Base-by-base conservation (phyloP, 2,113 vertebrate species). In the Bostrychus sinensis region DNA sequence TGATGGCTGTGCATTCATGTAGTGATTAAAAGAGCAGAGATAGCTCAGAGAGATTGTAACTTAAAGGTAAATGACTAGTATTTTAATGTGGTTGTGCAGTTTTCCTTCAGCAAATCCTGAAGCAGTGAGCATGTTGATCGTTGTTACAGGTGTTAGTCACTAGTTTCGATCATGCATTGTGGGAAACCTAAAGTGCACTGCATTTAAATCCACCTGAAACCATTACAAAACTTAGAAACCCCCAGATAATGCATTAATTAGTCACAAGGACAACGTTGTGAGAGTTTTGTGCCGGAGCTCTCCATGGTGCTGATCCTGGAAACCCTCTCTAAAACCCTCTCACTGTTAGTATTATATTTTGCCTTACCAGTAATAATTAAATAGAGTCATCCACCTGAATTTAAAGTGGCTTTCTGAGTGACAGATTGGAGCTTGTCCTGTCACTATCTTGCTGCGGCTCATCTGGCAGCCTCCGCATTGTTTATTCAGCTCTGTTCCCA, bases 241-340 rank as follows among this genome's bases (percentile, higher is more conserved):
- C 20, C 22, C 3, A 5, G 19, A 25, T 4, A 2, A 48, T 48
- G 6, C 1, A 48, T 48, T 48, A 48, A 25, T 14, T 22, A 48
- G 23, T 14, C 22, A 14, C 20, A 3, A 13, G 45, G 5, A 20
- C 12, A 11, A 6, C 3, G 41, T 4, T 9, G 41, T 9, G 10
- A 17, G n/a, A 8, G 32, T 34, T 34, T n/a, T n/a, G n/a, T 10
- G 32, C 32, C 32, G 51, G 39, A 7, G 34, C 69, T 69, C 39
- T 73, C 64, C 69, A 36, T 38, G 64, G 64, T 68, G 41, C 75
- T 73, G 70, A 73, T 69, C 36, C 17, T 12, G 5, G 16, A 4
- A 25, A 25, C 1, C 12, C 2, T 46, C 22, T 5, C 22, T 46
- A 10, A 23, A 4, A 46, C 13, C 0, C 10, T 23, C 1, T 46